Evolutionary conservation across 2,888 invertebrate species (phyloP).

Genomic region (Chloroclystis v-ata): DNA sequence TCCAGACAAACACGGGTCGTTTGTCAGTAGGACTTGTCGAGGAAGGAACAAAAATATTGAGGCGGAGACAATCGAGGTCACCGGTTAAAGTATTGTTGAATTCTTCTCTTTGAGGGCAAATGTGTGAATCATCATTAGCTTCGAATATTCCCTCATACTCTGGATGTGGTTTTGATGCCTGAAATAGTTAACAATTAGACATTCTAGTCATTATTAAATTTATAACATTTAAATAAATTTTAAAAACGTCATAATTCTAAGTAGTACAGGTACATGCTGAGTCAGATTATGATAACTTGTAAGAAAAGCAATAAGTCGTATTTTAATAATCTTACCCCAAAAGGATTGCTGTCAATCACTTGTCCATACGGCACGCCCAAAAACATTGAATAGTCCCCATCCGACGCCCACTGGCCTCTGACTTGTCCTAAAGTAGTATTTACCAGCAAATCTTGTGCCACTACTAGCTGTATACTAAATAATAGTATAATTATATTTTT

Average conservation of each 20-base stretch:
- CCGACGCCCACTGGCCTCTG: conserved; percentile 41
- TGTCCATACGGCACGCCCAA: conserved; percentile 54
- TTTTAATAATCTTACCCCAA: conserved; percentile 48
- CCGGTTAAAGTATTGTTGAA: conserved; percentile 36
- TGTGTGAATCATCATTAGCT: conserved; percentile 47
- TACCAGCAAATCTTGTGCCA: not conserved
- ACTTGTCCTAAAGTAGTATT: conserved; percentile 34
- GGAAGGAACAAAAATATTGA: conserved; percentile 49
- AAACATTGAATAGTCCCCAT: conserved; percentile 50
- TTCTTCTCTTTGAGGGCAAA: conserved; percentile 48
- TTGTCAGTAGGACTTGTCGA: conserved; percentile 33
- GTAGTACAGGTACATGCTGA: too few species aligned
- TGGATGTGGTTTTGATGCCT: conserved; percentile 43
- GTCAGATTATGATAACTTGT: too few species aligned
- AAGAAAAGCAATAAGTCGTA: too few species aligned
- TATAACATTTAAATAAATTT: too few species aligned
- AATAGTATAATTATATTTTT: not conserved
- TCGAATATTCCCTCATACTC: conserved; percentile 43
- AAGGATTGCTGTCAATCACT: conserved; percentile 47
- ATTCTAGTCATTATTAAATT: too few species aligned
- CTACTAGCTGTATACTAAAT: not conserved
- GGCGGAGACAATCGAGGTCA: conserved; percentile 44
- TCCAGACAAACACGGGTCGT: conserved; percentile 48
- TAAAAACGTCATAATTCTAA: too few species aligned
- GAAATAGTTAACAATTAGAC: not conserved